Evolutionary conservation across 2,888 invertebrate genomes (phyloP).

Genomic region (Laspeyria flexula): DNA sequence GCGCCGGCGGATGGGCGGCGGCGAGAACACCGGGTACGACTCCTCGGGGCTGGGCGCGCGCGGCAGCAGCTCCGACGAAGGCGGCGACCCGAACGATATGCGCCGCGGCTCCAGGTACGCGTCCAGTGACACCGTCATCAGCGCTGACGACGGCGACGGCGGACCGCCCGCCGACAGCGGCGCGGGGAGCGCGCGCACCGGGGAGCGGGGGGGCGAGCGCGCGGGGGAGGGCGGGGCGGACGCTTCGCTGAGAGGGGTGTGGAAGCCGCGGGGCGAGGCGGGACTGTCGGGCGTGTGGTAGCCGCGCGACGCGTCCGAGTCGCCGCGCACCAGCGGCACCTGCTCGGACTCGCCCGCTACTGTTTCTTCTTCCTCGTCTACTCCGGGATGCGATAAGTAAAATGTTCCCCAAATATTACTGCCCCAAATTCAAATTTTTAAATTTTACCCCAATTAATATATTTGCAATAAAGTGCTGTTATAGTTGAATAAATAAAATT

Average conservation of each 20-base stretch:
- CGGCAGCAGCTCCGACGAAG: constrained; percentile 89
- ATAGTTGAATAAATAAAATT: too few relatives aligned
- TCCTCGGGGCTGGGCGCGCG: constrained; percentile 91
- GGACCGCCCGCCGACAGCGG: constrained; percentile 74
- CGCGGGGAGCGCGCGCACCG: constrained; percentile 80
- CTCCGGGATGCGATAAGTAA: constrained; percentile 43
- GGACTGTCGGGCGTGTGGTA: constrained; percentile 81
- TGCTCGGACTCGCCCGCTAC: constrained; percentile 69
- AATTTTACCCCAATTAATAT: too few relatives aligned
- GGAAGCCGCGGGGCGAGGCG: constrained; percentile 88
- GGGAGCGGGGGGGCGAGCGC: constrained; percentile 77
- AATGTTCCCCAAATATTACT: constrained; percentile 30
- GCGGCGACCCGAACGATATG: constrained; percentile 92
- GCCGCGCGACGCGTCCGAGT: constrained; percentile 84
- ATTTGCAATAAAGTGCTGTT: too few relatives aligned
- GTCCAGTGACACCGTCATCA: constrained; percentile 93
- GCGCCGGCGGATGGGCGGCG: constrained; percentile 91
- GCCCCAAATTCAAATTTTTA: background rate
- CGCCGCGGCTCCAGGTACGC: constrained; percentile 94
- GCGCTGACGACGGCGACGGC: constrained; percentile 93
- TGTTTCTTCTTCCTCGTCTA: constrained; percentile 73
- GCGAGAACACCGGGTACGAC: constrained; percentile 94
- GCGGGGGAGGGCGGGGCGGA: constrained; percentile 80
- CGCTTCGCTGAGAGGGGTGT: constrained; percentile 90
- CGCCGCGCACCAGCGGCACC: constrained; percentile 83